A percentile compares a stretch with the other conserved stretches of the same genome.
These are phyloP conservation scores for Trilocha varians DNA, from an alignment of 2,888 invertebrate species.

Conservation along the genomic window DNA sequence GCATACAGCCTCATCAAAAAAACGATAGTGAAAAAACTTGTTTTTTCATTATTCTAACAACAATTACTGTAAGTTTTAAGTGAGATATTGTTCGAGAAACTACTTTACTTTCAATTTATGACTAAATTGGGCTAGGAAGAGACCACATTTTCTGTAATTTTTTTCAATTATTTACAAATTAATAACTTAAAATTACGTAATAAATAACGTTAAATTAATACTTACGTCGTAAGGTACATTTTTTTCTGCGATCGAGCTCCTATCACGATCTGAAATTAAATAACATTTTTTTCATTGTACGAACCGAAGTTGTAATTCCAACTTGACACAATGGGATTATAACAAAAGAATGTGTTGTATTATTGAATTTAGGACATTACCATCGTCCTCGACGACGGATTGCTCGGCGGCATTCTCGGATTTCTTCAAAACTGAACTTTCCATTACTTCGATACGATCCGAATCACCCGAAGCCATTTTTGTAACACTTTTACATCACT, in stretches of 20 bases:
- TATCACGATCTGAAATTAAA: slow-evolving; percentile 72
- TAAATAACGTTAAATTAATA: slow-evolving; percentile 21
- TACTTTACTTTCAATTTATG: no score
- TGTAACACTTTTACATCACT: slow-evolving; percentile 62
- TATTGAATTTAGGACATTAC: slow-evolving; percentile 60
- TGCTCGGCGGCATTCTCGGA: slow-evolving; percentile 73
- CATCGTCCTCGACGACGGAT: slow-evolving; percentile 75
- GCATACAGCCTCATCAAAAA: no score
- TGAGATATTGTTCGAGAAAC: background rate
- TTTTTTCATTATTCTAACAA: no score
- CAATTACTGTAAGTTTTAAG: no score
- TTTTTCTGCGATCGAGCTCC: slow-evolving; percentile 74
- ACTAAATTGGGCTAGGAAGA: no score
- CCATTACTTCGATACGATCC: slow-evolving; percentile 84
- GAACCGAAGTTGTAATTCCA: slow-evolving; percentile 5
- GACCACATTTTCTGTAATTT: background rate
- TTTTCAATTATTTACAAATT: background rate
- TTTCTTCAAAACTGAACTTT: slow-evolving; percentile 76
- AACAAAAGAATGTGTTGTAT: slow-evolving; percentile 33
- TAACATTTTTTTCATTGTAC: slow-evolving; percentile 13
- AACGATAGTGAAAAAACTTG: no score
- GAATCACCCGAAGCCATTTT: slow-evolving; percentile 90
- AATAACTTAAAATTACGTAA: background rate
- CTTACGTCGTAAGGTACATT: slow-evolving; percentile 77
- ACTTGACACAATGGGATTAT: slow-evolving; percentile 33